These are phyloP conservation scores for Bradysia coprophila DNA, from an alignment of 1,140 invertebrate species.

Conservation along the genomic window DNA sequence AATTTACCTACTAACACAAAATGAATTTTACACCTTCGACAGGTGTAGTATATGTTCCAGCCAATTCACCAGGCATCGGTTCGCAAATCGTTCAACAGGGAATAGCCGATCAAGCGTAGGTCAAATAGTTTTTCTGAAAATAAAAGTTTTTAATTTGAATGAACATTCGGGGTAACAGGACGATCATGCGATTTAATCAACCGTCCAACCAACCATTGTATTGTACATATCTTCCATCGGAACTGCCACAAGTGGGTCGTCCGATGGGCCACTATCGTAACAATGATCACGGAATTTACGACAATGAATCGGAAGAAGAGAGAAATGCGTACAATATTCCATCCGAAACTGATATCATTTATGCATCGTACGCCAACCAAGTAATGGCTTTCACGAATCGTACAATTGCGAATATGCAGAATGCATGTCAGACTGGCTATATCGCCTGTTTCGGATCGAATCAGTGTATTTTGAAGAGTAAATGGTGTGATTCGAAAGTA, in stretches of 20 bases:
- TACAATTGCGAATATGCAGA: neutral
- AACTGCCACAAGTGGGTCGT: too few species aligned
- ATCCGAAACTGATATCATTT: conserved; percentile 14
- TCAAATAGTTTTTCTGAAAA: too few species aligned
- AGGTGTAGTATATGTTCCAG: too few species aligned
- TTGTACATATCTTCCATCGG: neutral
- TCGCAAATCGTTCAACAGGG: too few species aligned
- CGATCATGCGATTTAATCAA: too few species aligned
- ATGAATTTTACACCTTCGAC: too few species aligned
- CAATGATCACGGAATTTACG: neutral
- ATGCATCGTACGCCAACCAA: conserved; percentile 15
- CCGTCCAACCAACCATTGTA: neutral
- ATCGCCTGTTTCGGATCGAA: conserved; percentile 13
- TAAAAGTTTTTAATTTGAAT: too few species aligned
- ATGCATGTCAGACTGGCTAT: conserved; percentile 7
- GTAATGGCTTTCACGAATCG: conserved; percentile 1
- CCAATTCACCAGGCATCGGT: too few species aligned
- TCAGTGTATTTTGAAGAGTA: conserved; percentile 34
- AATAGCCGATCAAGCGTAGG: too few species aligned
- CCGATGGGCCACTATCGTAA: neutral
- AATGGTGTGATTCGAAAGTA: conserved; percentile 53
- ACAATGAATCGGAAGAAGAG: neutral
- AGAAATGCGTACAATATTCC: conserved; percentile 4
- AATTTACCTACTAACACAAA: too few species aligned
- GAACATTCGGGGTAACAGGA: too few species aligned